A percentile compares a stretch with the other conserved stretches of the same genome.
Evolutionary conservation across 2,888 invertebrate species (phyloP).

Genomic region (Hartigia nigra): DNA sequence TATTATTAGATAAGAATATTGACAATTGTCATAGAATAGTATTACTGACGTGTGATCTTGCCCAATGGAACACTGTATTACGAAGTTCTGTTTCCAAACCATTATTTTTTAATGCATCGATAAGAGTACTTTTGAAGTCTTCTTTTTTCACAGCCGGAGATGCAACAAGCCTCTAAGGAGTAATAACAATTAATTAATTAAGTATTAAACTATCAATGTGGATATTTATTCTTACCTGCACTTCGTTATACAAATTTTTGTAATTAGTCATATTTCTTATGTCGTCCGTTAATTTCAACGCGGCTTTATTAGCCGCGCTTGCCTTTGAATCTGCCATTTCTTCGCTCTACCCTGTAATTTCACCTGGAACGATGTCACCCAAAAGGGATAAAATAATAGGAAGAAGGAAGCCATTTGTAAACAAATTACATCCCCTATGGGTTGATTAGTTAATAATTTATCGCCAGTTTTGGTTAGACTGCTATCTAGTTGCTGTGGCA

Average conservation of each 20-base stretch:
- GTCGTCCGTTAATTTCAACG: conserved; percentile 83
- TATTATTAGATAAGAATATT: neutral
- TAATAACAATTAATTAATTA: conserved; percentile 25
- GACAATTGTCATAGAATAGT: neutral
- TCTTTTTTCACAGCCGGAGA: conserved; percentile 80
- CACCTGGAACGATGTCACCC: neutral
- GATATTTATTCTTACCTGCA: conserved; percentile 72
- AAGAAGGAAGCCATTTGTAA: conserved; percentile 19
- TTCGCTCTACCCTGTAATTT: conserved; percentile 24
- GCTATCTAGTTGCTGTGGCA: neutral
- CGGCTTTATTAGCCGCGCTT: conserved; percentile 78
- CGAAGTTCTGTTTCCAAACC: conserved; percentile 85
- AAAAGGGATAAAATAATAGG: neutral
- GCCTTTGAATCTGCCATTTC: conserved; percentile 71
- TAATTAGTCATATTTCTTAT: conserved; percentile 82
- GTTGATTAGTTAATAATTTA: neutral
- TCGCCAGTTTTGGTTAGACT: neutral
- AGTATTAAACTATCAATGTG: neutral
- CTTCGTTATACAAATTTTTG: conserved; percentile 80
- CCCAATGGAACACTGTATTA: conserved; percentile 87
- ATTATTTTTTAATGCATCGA: conserved; percentile 80
- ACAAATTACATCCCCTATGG: conserved; percentile 8
- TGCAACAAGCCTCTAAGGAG: conserved; percentile 79
- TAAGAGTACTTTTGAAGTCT: conserved; percentile 81
- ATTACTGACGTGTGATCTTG: conserved; percentile 69